Evolutionary conservation across 2,113 vertebrate genomes (phyloP).

Genomic region (Antigone vipio): DNA sequence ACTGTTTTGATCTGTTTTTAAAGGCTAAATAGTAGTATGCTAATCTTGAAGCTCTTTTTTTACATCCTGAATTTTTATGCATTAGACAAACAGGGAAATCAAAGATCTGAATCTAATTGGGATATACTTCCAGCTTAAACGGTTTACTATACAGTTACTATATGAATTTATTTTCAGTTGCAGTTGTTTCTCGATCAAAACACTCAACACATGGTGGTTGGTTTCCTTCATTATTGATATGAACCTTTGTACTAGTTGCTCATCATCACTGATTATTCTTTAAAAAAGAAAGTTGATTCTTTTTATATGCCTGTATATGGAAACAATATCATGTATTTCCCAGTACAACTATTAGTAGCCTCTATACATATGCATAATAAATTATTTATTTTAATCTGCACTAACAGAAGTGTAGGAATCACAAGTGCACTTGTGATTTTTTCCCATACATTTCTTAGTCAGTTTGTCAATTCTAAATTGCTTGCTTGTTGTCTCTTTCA

Average conservation of each 20-base stretch:
- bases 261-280: not conserved
- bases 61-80: not conserved
- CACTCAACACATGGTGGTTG: fast-evolving
- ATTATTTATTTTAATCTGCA: slow-evolving; percentile 5
- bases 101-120: not conserved
- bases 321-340: not conserved
- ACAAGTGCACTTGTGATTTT: not conserved
- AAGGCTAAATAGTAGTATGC: not conserved
- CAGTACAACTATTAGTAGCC: slow-evolving; percentile 9
- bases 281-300: not conserved
- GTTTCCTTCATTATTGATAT: not conserved
- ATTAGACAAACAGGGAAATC: not conserved
- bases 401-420: not conserved
- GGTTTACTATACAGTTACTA: not conserved
- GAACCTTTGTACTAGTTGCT: not conserved
- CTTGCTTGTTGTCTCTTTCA: not conserved
- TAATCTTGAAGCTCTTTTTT: not conserved
- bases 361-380: not conserved
- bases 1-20: not conserved
- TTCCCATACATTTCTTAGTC: not conserved
- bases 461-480: not conserved
- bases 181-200: not conserved
- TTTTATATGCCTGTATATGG: not conserved
- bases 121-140: not conserved
- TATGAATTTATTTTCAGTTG: not conserved